Evolutionary conservation across 2,888 invertebrate genomes (phyloP).

Genomic region (Acanthopleura granulata): DNA sequence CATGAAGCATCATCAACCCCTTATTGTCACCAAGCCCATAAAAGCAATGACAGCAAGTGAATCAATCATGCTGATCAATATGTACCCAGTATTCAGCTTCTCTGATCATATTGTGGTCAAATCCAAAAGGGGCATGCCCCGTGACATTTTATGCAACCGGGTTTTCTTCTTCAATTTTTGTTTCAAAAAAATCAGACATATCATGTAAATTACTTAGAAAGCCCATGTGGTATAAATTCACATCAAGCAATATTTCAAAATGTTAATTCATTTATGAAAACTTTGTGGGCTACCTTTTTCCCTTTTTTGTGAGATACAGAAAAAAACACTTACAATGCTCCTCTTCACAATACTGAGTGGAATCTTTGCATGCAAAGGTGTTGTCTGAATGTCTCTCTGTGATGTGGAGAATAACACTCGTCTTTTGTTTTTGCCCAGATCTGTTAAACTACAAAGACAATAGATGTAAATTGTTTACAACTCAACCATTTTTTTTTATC

Average conservation of each 20-base stretch:
- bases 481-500: no score
- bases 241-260: no score
- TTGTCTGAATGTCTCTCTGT: conserved; percentile 61
- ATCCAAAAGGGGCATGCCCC: not conserved
- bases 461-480: not conserved
- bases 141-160: not conserved
- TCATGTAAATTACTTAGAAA: no score
- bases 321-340: conserved; percentile 51
- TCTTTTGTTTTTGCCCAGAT: conserved; percentile 60
- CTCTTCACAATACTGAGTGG: conserved; percentile 60
- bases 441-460: conserved; percentile 51
- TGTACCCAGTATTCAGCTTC: not conserved
- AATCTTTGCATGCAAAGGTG: conserved; percentile 64
- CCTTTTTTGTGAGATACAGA: not conserved
- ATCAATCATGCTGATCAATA: no score
- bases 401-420: conserved; percentile 64
- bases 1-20: no score
- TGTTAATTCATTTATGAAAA: not conserved
- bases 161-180: no score
- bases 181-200: no score
- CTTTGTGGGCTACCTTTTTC: not conserved
- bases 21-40: no score
- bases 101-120: not conserved
- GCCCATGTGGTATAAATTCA: no score
- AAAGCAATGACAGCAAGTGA: no score